Base-by-base conservation (phyloP, 2,113 vertebrate genomes). In the Spilogale gracilis region DNA sequence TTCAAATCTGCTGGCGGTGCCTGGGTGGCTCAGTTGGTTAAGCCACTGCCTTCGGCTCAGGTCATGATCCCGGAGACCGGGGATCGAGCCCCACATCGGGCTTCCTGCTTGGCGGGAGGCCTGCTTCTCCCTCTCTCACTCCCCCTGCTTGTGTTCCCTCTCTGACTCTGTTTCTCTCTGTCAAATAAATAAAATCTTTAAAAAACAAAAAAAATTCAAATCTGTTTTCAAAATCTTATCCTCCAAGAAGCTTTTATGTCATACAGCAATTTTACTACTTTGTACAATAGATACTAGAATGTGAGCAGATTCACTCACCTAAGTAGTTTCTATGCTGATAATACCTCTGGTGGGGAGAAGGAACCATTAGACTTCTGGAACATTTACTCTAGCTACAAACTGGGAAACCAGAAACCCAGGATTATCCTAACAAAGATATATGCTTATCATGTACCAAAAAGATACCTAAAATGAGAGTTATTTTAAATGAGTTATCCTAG, bases 171-270 rank as follows among this genome's bases (percentile, higher is more conserved):
- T 38, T 38, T 38, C 38, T 38, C 38, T 38, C 38, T 38, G 38
- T 38, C 38, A 38, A 38, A 38, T 38, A 38, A 38, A 38, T 38
- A 38, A 38, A 38, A 38, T 38, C 38, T 38, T 38, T 38, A 38
- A 38, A 38, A 38, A 38, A 38, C 38, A 38, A 38, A 38, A 16
- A 78, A 91, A 91, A 79, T 76, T 96, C 43, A 96, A 84, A 81
- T 52, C 27, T 83, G 23, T 32, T 91, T 97, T 81, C 58, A 45
- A 93, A 97, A 58, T 93, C 93, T 81, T 73, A 84, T 11, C 71
- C 54, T 88, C 60, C 10, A 79, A 96, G 73, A 71, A 25, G 16
- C 10, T 50, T 67, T 30, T 92, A 43, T 63, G 30, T 50, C 54
- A 58, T 1, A 85, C 0, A 80, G 83, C 52, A 92, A 95, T 88